Percentiles rank a stretch among this genome's conserved stretches.
phyloP scores from a whole-genome alignment of 92 coral and sea anemone genomes.

The Epizoanthus rinbou region DNA sequence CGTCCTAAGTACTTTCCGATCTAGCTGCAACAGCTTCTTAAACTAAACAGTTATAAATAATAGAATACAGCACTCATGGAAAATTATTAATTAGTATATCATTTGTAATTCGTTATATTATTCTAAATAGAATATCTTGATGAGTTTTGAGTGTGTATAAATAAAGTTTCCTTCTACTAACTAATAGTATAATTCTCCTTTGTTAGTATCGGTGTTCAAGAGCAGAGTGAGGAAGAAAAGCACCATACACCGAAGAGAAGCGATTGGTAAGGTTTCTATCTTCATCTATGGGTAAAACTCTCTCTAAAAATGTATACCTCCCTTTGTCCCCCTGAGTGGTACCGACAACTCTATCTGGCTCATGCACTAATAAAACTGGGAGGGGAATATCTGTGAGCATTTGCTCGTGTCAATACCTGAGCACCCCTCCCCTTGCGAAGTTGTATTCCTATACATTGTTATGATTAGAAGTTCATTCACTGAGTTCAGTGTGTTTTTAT shows the following conservation, averaged over 20 bases:
- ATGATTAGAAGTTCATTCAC: not conserved
- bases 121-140: too few relatives aligned
- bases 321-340: constrained; percentile 1
- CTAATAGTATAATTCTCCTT: not conserved
- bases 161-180: too few relatives aligned
- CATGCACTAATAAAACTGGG: not conserved
- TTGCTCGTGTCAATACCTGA: too few relatives aligned
- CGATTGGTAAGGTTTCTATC: constrained; percentile 20
- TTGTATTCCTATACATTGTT: too few relatives aligned
- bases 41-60: too few relatives aligned
- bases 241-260: constrained; percentile 4
- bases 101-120: too few relatives aligned
- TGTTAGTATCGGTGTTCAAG: constrained; percentile 4
- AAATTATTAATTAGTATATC: too few relatives aligned
- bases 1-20: too few relatives aligned
- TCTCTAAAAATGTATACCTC: not conserved
- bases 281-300: not conserved
- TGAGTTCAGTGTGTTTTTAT: not conserved
- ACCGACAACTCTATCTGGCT: not conserved
- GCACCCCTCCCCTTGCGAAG: not conserved
- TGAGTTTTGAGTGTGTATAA: too few relatives aligned
- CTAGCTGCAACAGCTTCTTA: too few relatives aligned
- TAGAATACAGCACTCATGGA: too few relatives aligned
- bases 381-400: not conserved
- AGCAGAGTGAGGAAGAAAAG: not conserved